Evolutionary conservation across 2,888 invertebrate species (phyloP), one percentile per base, ranked within the genome.

Genomic region (Chromoteleia sp.): DNA sequence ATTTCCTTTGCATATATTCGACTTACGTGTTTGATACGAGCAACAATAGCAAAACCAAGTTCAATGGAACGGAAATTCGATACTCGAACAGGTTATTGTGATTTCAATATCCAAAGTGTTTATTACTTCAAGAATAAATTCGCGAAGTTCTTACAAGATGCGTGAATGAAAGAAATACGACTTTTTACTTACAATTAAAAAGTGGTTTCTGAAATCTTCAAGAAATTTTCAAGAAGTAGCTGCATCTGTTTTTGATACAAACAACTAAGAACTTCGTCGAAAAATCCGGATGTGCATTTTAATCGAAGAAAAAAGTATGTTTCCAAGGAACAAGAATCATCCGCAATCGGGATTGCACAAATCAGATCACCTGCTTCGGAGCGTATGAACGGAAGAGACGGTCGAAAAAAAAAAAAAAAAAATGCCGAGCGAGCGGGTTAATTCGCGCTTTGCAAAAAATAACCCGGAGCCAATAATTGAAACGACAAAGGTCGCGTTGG

Each of bases 1-100:
- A 63, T 74, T 74, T 74, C 43, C 63, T 25, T 52, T 6, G 48
- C 48, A 41, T 61, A 41, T 59, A 52, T 73, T 73, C 54, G 43
- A 52, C 67, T 65, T 50, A 36, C 36, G 17, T 30, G 33, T 41
- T 33, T 25, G 4, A 52, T n/a, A 48, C 14, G 14, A 45, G 12
- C 33, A 19, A 45, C 61, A 36, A 45, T 61, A n/a, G 17, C 2
- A 21, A 58, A 61, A 45, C 45, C 29, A 61, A 17, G 43, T 17
- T 30, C 15, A 19, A 39, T 6, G 10, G 12, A 30, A 17, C 21
- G 54, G 33, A 54, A 54, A 54, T 10, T n/a, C n/a, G n/a, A n/a
- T n/a, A n/a, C n/a, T n/a, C n/a, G n/a, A n/a, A n/a, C n/a, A n/a
- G n/a, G n/a, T n/a, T n/a, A n/a, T n/a, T n/a, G n/a, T n/a, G n/a